These are phyloP conservation scores for Chondrosia reniformis DNA, from an alignment of 37 sponge, comb jelly and placozoan genomes.

Conservation along the genomic window DNA sequence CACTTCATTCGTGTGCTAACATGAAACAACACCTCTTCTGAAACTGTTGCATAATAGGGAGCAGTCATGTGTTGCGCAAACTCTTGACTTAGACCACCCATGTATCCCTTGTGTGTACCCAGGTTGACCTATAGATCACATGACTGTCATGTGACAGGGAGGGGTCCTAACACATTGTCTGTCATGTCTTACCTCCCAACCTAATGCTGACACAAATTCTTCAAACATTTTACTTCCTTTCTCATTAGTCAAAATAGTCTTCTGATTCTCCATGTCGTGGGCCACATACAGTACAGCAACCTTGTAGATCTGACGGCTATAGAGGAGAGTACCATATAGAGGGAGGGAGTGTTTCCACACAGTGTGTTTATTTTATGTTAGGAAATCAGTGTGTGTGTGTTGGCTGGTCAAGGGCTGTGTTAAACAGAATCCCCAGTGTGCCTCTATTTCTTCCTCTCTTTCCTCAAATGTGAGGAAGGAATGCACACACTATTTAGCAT, in stretches of 20 bases:
- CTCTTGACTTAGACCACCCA: conserved; percentile 70
- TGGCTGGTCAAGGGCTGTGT: conserved; percentile 1
- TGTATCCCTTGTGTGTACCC: conserved; percentile 76
- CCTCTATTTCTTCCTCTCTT: neutral
- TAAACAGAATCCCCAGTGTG: conserved; percentile 14
- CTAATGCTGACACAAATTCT: conserved; percentile 93
- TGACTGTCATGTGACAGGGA: neutral
- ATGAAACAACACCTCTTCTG: conserved; percentile 94
- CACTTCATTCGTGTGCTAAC: conserved; percentile 84
- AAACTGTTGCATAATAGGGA: conserved; percentile 90
- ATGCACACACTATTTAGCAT: conserved; percentile 9
- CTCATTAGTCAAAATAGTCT: conserved; percentile 78
- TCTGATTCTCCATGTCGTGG: conserved; percentile 84
- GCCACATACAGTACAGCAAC: conserved; percentile 93
- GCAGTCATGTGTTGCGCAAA: conserved; percentile 56
- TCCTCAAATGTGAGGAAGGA: neutral
- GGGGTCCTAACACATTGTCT: neutral
- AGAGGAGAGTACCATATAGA: neutral
- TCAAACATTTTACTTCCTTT: conserved; percentile 81
- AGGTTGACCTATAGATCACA: conserved; percentile 81
- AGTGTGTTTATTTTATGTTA: too few species aligned
- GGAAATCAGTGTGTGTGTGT: too few species aligned
- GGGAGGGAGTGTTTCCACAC: conserved; percentile 18
- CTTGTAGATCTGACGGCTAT: conserved; percentile 95
- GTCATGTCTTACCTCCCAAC: conserved; percentile 86